Evolutionary conservation across 2,888 invertebrate species (phyloP).

Genomic region (Oeneis ivallda): DNA sequence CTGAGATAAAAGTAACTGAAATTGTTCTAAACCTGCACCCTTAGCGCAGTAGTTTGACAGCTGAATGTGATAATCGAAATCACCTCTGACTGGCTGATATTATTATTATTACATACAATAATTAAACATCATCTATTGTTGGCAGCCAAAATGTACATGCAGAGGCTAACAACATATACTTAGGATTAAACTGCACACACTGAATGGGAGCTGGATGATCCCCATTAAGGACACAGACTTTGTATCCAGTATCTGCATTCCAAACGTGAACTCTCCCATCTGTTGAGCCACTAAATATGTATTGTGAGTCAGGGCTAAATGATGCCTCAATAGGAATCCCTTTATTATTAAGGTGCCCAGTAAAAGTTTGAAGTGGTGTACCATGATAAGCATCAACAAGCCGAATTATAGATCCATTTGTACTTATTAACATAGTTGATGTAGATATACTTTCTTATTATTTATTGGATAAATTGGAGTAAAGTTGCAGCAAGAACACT

Average conservation of each 20-base stretch:
- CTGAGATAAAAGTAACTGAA: too few species aligned
- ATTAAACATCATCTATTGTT: constrained; percentile 57
- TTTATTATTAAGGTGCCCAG: constrained; percentile 96
- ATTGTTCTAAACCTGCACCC: too few species aligned
- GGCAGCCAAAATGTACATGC: constrained; percentile 98
- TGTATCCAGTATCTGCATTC: constrained; percentile 98
- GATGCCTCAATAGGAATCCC: constrained; percentile 98
- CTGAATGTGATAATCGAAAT: too few species aligned
- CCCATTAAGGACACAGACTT: constrained; percentile 93
- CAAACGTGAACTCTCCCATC: constrained; percentile 98
- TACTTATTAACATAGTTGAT: constrained; percentile 97
- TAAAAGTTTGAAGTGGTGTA: constrained; percentile 95
- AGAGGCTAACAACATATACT: constrained; percentile 99
- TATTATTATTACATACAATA: too few species aligned
- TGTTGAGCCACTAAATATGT: constrained; percentile 98
- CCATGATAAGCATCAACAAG: constrained; percentile 98
- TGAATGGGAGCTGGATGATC: constrained; percentile 98
- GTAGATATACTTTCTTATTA: too few species aligned
- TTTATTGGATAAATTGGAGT: too few species aligned
- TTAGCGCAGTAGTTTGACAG: too few species aligned
- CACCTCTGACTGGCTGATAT: too few species aligned
- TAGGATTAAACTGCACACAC: constrained; percentile 99
- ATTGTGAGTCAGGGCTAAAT: constrained; percentile 99
- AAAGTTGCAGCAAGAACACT: too few species aligned
- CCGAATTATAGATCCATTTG: constrained; percentile 96